These are phyloP conservation scores for Excalfactoria chinensis DNA, from an alignment of 2,113 vertebrate genomes.

Conservation along the genomic window DNA sequence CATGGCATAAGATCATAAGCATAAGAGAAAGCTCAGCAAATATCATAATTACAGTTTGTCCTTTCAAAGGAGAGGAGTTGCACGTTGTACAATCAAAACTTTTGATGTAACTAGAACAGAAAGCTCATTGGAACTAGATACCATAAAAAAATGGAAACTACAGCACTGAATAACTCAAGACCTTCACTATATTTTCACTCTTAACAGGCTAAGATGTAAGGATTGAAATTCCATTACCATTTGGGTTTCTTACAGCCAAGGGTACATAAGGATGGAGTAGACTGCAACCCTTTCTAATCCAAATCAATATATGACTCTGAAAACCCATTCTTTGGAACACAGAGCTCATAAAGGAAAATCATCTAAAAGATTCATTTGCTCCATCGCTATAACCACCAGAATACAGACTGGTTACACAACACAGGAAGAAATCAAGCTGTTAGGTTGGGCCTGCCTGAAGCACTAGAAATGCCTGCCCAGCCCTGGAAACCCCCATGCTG, in stretches of 20 bases:
- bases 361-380: accelerated
- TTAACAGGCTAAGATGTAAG: neutral
- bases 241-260: neutral
- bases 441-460: neutral
- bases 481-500: neutral
- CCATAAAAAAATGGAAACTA: neutral
- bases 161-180: neutral
- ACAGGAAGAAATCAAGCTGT: accelerated
- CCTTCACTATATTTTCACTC: neutral
- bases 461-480: neutral
- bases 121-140: neutral
- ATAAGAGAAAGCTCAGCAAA: neutral
- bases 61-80: neutral
- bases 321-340: neutral
- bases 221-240: neutral
- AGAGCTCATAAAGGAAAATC: neutral
- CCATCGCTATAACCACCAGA: no score
- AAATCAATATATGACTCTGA: neutral
- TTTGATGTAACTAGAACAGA: neutral
- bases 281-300: neutral
- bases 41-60: neutral
- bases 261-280: neutral
- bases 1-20: neutral
- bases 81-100: neutral
- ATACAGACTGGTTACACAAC: neutral